Conservation (phyloP, 2,888 invertebrate species). For the Melolontha melolontha region DNA sequence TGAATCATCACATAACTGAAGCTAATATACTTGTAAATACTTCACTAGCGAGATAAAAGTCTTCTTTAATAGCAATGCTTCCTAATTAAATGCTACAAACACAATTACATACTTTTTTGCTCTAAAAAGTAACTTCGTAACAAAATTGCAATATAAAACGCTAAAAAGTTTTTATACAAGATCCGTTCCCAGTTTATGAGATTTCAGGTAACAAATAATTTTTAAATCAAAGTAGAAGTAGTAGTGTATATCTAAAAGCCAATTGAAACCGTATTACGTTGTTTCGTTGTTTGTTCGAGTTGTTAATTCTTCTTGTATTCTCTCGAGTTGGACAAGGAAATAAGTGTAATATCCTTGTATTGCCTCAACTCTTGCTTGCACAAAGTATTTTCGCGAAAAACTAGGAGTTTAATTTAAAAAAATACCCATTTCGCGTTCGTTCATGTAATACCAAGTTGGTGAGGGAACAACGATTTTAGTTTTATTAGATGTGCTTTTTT, state of each 20-base stretch:
- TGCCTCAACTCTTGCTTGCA: slow-evolving; percentile 34
- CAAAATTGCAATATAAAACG: no score
- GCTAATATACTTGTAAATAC: no score
- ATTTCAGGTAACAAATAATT: no score
- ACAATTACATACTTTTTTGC: no score
- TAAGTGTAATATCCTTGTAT: slow-evolving; percentile 28
- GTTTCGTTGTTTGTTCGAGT: slow-evolving; percentile 27
- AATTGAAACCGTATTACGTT: slow-evolving; percentile 15
- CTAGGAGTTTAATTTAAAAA: slow-evolving; percentile 12
- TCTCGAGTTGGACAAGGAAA: slow-evolving; percentile 13
- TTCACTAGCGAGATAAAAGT: no score
- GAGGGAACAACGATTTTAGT: no score
- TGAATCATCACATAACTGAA: no score
- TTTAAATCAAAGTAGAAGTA: neutral
- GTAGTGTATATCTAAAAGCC: slow-evolving; percentile 15
- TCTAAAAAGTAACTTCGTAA: no score
- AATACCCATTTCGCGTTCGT: slow-evolving; percentile 9
- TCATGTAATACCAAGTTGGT: no score
- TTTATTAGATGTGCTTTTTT: neutral
- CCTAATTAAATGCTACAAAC: no score
- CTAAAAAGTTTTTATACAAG: no score
- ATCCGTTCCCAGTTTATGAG: neutral
- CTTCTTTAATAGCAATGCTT: no score
- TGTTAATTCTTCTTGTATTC: slow-evolving; percentile 22
- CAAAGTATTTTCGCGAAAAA: slow-evolving; percentile 22